phyloP scores from a whole-genome alignment of 2,888 invertebrate genomes.

The Leptura quadrifasciata region DNA sequence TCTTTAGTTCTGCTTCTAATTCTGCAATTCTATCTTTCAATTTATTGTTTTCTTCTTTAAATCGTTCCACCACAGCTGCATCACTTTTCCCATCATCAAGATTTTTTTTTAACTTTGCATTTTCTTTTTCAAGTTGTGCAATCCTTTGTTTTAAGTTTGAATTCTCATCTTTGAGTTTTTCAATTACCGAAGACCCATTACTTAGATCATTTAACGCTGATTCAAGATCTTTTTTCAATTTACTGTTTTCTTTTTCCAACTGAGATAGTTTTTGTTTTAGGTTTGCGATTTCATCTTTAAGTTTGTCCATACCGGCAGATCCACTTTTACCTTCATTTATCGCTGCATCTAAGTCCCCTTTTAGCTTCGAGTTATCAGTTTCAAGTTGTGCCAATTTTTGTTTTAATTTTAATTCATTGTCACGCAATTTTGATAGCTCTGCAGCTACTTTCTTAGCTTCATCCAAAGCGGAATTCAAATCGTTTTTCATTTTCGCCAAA shows the following conservation, averaged over 20 bases:
- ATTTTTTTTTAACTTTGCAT: constrained; percentile 54
- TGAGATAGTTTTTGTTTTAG: constrained; percentile 26
- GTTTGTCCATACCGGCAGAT: not conserved
- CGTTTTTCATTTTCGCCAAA: not conserved
- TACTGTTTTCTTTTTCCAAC: constrained; percentile 53
- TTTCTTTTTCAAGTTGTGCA: constrained; percentile 55
- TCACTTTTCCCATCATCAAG: constrained; percentile 47
- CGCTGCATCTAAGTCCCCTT: not conserved
- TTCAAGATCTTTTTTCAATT: constrained; percentile 49
- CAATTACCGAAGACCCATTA: not conserved
- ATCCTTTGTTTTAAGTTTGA: constrained; percentile 38
- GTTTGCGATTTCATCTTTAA: constrained; percentile 11
- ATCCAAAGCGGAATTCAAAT: not conserved
- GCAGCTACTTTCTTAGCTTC: not conserved
- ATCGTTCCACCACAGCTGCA: constrained; percentile 5
- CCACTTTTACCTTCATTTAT: not conserved
- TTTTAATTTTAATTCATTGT: not conserved
- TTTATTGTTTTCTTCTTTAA: not conserved
- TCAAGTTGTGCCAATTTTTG: not conserved
- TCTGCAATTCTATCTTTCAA: constrained; percentile 18
- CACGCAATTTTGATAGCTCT: not conserved
- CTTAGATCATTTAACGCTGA: not conserved
- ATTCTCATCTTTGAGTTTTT: constrained; percentile 39
- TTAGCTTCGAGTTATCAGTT: not conserved
- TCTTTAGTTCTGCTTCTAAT: constrained; percentile 26